A percentile compares a stretch with the other conserved stretches of the same genome.
These are phyloP conservation scores for Augochlora pura DNA, from an alignment of 1,140 invertebrate genomes.

Conservation along the genomic window DNA sequence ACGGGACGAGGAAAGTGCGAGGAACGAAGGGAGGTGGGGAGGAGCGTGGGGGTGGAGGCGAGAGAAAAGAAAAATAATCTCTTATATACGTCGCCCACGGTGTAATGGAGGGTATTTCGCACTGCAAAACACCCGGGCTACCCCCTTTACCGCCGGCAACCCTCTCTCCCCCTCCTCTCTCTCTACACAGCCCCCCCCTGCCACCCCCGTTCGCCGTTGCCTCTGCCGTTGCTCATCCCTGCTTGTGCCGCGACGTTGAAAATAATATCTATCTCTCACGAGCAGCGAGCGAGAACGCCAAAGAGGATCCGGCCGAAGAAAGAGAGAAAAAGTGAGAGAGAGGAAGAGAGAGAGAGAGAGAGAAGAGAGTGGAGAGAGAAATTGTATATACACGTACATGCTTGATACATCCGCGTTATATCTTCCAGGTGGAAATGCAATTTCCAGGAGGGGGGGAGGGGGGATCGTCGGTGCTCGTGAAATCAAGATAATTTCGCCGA, in stretches of 20 bases:
- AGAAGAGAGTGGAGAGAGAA: slow-evolving; percentile 40
- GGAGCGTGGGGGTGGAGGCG: background rate
- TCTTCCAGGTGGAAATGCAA: slow-evolving; percentile 50
- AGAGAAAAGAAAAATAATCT: slow-evolving; percentile 76
- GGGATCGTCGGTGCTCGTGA: background rate
- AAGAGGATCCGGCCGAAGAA: slow-evolving; percentile 28
- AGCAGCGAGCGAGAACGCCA: slow-evolving; percentile 42
- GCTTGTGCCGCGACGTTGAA: slow-evolving; percentile 65
- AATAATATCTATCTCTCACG: slow-evolving; percentile 75
- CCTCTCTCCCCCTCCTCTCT: slow-evolving; percentile 39
- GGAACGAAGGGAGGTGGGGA: background rate
- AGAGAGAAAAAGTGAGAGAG: slow-evolving; percentile 47
- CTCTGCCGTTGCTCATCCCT: slow-evolving; percentile 50
- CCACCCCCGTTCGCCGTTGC: background rate
- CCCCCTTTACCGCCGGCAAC: slow-evolving; percentile 48
- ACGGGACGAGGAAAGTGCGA: slow-evolving; percentile 19
- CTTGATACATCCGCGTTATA: slow-evolving; percentile 64
- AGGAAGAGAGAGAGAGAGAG: slow-evolving; percentile 28
- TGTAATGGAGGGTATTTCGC: slow-evolving; percentile 79
- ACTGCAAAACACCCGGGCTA: slow-evolving; percentile 75
- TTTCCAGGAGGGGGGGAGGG: too few species aligned
- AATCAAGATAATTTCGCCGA: slow-evolving; percentile 30
- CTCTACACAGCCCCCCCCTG: too few species aligned
- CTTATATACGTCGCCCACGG: slow-evolving; percentile 72
- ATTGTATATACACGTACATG: slow-evolving; percentile 37